Base-by-base conservation (phyloP, 2,888 invertebrate species). In the Strigamia transsilvanica region DNA sequence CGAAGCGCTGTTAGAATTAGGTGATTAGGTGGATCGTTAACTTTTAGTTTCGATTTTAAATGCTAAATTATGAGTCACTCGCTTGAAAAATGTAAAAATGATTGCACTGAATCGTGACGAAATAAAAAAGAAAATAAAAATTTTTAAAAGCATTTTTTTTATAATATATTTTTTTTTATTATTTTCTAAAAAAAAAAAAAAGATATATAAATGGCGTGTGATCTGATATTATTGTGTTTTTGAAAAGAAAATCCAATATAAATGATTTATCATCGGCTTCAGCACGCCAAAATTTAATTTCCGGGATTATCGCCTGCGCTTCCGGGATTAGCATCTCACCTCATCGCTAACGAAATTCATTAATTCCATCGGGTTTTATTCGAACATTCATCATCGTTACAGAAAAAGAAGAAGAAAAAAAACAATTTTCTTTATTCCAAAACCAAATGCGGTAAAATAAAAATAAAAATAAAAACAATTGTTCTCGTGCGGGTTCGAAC, bases 401-500 rank as follows among this genome's bases (percentile, higher is more conserved):
- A 41, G 10, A 41, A 41, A 7, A 41, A 41, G 10, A 7, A 41
- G 41, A 41, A 10, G 10, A 41, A 41, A 7, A 15, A 42, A 42
- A 42, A 42, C 4, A 42, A 42, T 13, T 15, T 42, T 41, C 10
- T n/a, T n/a, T n/a, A n/a, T n/a, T n/a, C n/a, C n/a, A n/a, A n/a
- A n/a, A n/a, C n/a, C n/a, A 34, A 34, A 34, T 5, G 7, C 3
- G 34, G 34, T 34, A 34, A 34, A 34, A 6, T 61, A 21, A 61
- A 13, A 9, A 15, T 15, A 15, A 15, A 15, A 61, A 61, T 18
- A 61, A 61, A 21, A 61, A n/a, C 12, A 6, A n/a, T 6, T n/a
- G 61, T 61, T 61, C 61, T 21, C 61, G 23, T 61, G 61, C 61
- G 61, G 18, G 61, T 61, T 61, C 61, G 21, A 61, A 61, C 61